These are phyloP conservation scores for Pollimyrus isidori DNA, from an alignment of 2,113 vertebrate genomes.

Conservation along the genomic window DNA sequence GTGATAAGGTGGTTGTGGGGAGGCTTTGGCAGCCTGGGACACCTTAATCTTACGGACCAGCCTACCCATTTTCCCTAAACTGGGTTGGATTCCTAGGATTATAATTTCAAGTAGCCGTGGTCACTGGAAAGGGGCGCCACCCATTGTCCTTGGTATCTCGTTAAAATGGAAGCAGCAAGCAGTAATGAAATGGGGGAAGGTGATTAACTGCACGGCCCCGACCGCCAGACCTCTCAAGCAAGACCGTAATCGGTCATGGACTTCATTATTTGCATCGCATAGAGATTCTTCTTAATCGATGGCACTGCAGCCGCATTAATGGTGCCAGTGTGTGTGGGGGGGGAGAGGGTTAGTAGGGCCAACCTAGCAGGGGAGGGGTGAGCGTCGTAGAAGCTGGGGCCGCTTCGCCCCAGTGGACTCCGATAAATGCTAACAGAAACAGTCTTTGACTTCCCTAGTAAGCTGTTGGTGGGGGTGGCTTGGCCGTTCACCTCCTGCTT, in stretches of 20 bases:
- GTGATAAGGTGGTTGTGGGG: neutral
- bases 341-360: neutral
- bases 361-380: neutral
- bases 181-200: neutral
- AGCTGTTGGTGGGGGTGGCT: neutral
- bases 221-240: neutral
- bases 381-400: neutral
- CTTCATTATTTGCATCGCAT: neutral
- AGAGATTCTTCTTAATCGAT: conserved; percentile 1
- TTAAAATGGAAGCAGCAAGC: neutral
- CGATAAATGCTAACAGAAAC: neutral
- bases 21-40: neutral
- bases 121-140: neutral
- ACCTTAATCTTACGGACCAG: neutral
- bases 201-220: neutral
- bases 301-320: neutral
- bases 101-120: neutral
- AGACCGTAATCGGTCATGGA: neutral
- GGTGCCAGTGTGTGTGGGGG: neutral
- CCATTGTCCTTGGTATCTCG: neutral
- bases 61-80: neutral
- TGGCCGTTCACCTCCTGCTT: neutral
- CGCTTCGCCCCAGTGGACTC: neutral
- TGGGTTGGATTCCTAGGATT: neutral
- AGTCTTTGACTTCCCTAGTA: neutral